Evolutionary conservation across 2,888 invertebrate species (phyloP).

Genomic region (Athetis lepigone): DNA sequence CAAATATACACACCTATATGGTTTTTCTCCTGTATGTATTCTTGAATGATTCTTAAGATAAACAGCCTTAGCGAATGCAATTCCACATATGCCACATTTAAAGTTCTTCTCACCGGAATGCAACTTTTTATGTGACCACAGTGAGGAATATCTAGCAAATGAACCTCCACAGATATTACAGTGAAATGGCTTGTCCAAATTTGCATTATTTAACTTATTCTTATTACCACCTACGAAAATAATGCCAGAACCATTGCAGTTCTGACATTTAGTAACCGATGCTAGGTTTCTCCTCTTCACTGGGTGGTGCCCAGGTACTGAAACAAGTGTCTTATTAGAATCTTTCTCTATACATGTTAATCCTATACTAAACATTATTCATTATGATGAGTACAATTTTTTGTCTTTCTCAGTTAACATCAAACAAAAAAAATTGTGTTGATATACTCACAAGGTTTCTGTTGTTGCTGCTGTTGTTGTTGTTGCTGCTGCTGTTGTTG

Average conservation of each 20-base stretch:
- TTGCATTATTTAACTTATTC: slow-evolving; percentile 90
- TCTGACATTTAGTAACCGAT: slow-evolving; percentile 96
- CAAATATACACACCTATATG: slow-evolving; percentile 77
- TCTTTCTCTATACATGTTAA: too few relatives aligned
- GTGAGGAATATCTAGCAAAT: slow-evolving; percentile 95
- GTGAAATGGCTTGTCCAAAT: slow-evolving; percentile 95
- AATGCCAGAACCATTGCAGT: slow-evolving; percentile 96
- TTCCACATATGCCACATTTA: slow-evolving; percentile 96
- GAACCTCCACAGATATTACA: slow-evolving; percentile 96
- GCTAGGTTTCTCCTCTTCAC: slow-evolving; percentile 96
- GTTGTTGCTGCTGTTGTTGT: slow-evolving; percentile 76
- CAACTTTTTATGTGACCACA: slow-evolving; percentile 97
- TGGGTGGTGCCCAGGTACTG: slow-evolving; percentile 92
- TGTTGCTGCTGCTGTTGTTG: slow-evolving; percentile 69
- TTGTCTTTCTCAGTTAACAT: too few relatives aligned
- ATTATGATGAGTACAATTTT: too few relatives aligned
- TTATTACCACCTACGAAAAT: slow-evolving; percentile 94
- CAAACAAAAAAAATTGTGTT: too few relatives aligned
- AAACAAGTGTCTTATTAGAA: slow-evolving; percentile 41
- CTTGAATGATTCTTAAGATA: slow-evolving; percentile 97
- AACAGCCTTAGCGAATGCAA: slow-evolving; percentile 97
- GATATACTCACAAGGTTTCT: slow-evolving; percentile 77
- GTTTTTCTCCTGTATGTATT: slow-evolving; percentile 94
- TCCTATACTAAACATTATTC: too few relatives aligned
- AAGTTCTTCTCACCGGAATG: slow-evolving; percentile 96